phyloP scores from a whole-genome alignment of 2,113 vertebrate genomes.

The Dendrocopos noguchii region DNA sequence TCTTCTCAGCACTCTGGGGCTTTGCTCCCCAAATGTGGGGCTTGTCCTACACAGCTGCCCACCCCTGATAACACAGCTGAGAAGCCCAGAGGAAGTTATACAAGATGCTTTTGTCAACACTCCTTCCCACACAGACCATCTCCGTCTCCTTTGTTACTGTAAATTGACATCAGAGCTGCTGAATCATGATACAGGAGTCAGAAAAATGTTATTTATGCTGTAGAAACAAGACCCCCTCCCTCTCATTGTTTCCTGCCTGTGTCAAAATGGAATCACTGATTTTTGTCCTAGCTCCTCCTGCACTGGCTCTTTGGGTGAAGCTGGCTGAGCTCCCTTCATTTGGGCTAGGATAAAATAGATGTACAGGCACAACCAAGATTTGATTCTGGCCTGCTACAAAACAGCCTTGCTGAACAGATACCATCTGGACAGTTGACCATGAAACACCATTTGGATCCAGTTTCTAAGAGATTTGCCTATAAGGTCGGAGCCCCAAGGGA shows the following conservation, averaged over 20 bases:
- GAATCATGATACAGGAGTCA: conserved; percentile 57
- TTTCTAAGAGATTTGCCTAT: conserved; percentile 1
- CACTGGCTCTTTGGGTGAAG: not conserved
- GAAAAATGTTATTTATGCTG: conserved; percentile 54
- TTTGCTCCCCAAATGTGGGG: conserved; percentile 13
- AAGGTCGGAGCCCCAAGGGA: not conserved
- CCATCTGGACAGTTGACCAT: not conserved
- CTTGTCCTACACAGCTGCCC: conserved; percentile 45
- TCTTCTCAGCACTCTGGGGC: conserved; percentile 27
- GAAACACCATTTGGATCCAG: not conserved
- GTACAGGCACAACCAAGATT: not conserved
- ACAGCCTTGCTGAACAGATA: not conserved
- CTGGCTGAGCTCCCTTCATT: not conserved
- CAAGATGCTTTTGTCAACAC: conserved; percentile 70
- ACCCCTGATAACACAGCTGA: conserved; percentile 63
- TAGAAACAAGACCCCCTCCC: conserved; percentile 22
- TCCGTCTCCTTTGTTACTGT: conserved; percentile 61
- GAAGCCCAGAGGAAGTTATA: conserved; percentile 72
- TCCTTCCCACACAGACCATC: conserved; percentile 57
- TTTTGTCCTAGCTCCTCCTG: conserved; percentile 7
- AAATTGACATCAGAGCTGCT: conserved; percentile 71
- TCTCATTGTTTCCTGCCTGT: conserved; percentile 44
- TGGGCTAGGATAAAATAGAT: not conserved
- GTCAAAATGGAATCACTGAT: conserved; percentile 47
- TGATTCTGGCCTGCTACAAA: not conserved